These are phyloP conservation scores for Synergus laeviventris DNA, from an alignment of 2,888 invertebrate genomes.

Conservation along the genomic window DNA sequence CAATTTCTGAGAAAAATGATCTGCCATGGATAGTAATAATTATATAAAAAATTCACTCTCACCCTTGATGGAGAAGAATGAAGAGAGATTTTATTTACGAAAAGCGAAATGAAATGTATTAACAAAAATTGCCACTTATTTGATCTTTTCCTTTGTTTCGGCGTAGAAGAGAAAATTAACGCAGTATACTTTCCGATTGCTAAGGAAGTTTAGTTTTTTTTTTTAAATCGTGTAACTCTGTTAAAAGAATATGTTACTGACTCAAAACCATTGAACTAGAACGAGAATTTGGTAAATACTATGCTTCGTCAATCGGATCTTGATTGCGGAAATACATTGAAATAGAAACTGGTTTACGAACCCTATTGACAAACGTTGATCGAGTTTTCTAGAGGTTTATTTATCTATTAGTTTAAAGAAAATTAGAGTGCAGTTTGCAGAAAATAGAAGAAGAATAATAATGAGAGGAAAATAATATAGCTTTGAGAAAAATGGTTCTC, in stretches of 20 bases:
- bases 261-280: neutral
- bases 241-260: neutral
- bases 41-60: too few relatives aligned
- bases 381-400: neutral
- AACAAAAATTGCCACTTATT: neutral
- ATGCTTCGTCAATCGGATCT: neutral
- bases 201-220: neutral
- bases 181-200: neutral
- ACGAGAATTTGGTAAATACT: constrained; percentile 8
- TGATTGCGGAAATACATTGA: constrained; percentile 4
- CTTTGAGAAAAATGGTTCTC: neutral
- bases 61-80: neutral
- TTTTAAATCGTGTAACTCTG: neutral
- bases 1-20: neutral
- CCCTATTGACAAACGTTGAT: constrained; percentile 9
- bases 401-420: neutral
- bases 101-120: neutral
- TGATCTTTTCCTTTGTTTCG: neutral
- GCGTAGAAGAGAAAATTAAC: neutral
- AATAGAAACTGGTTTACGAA: constrained; percentile 9
- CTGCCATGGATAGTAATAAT: too few relatives aligned
- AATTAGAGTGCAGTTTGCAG: neutral
- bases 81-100: neutral
- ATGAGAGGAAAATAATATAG: neutral
- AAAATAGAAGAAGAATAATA: neutral